Evolutionary conservation across 2,113 vertebrate species (phyloP), one percentile per base, ranked within the genome.

Genomic region (Otis tarda): DNA sequence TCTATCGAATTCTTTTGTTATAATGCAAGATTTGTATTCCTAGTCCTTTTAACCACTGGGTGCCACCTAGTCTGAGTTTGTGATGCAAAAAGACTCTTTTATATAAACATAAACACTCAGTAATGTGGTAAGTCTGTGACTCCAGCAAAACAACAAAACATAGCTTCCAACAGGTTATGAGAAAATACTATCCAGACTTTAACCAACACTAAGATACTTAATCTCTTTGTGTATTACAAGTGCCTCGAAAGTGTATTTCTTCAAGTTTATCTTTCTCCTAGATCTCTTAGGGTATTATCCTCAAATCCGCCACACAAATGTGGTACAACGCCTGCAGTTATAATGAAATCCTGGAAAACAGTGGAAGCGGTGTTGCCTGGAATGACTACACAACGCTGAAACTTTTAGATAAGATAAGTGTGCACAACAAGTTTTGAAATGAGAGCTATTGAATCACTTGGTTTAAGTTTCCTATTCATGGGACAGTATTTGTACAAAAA

Each of bases 381-480:
- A 90, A 91, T 23, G 53, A 71, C 30, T 82, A 11, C 55, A 87
- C 70, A 92, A 43, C 74, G 70, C n/a, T 53, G 57, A 92, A 90
- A 52, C 41, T 95, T 94, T 82, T 39, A 94, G 95, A 92, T 93
- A 63, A 77, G 84, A 37, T 59, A 84, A 78, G 63, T 33, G 27
- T 61, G n/a, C 57, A 81, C 35, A 93, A 35, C 33, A 91, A 82
- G 45, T 60, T 92, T 84, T 92, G 76, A 93, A 94, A 91, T 57
- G 27, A 95, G 19, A 89, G 20, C 77, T 82, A 84, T 65, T 78
- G 49, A 92, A 89, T 87, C 1, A 0, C 86, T 84, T 53, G 91
- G 90, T 87, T 96, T 94, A 80, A 92, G 61, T 96, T 90, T 94
- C 90, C 86, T 95, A 84, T 95, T 90, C 80, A 70, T 30, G n/a